Conservation (phyloP, 1,140 invertebrate species). For the Megalonaias nervosa region DNA sequence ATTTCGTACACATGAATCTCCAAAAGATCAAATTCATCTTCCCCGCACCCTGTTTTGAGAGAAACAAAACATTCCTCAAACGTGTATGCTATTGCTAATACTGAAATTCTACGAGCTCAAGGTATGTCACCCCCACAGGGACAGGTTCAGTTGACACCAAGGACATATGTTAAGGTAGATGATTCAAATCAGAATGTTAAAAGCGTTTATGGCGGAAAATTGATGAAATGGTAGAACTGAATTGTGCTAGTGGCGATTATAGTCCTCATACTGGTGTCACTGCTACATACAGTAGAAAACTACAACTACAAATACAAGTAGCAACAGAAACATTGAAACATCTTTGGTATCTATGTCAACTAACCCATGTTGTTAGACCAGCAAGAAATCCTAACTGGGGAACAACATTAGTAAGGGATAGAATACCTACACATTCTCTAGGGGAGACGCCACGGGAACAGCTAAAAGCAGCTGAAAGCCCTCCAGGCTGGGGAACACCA, state of each 20-base stretch:
- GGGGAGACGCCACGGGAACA: constrained; percentile 11
- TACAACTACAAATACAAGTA: too few relatives aligned
- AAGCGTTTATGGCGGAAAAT: constrained; percentile 6
- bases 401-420: constrained; percentile 2
- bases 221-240: neutral
- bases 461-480: neutral
- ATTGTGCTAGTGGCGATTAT: neutral
- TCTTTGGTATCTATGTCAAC: too few relatives aligned
- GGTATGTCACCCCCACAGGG: constrained; percentile 25
- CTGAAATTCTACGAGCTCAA: constrained; percentile 39
- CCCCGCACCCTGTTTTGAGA: constrained; percentile 18
- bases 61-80: constrained; percentile 34
- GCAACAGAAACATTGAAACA: too few relatives aligned
- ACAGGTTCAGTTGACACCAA: constrained; percentile 27
- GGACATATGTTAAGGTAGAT: constrained; percentile 6
- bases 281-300: too few relatives aligned
- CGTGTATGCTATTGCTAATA: constrained; percentile 44
- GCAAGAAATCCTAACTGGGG: neutral
- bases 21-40: constrained; percentile 13
- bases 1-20: constrained; percentile 20
- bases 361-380: too few relatives aligned
- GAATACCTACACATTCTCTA: constrained; percentile 22
- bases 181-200: neutral
- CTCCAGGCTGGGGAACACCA: constrained; percentile 39
- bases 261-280: too few relatives aligned